Conservation (phyloP, 2,888 invertebrate genomes). For the Zhengitettix transpicula region DNA sequence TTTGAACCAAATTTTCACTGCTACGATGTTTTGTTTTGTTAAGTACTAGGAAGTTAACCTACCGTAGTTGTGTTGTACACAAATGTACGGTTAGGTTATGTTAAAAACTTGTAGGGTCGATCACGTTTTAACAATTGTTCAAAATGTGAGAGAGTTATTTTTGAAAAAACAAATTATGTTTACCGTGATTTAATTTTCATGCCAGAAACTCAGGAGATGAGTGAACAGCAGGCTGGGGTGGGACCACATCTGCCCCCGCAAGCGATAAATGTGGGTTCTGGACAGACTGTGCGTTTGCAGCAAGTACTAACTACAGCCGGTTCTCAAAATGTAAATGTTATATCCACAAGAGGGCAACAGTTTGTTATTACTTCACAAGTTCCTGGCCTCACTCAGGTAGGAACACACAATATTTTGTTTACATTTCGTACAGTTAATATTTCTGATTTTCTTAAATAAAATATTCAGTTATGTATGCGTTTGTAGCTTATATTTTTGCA, state of each 20-base stretch:
- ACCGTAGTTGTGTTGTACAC: too few relatives aligned
- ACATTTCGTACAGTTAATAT: background rate
- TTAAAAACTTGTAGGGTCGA: too few relatives aligned
- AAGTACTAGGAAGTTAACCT: too few relatives aligned
- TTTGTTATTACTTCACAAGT: slow-evolving; percentile 28
- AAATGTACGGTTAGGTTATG: too few relatives aligned
- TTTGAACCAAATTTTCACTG: too few relatives aligned
- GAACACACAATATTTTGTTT: background rate
- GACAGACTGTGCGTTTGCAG: slow-evolving; percentile 21
- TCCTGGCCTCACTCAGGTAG: slow-evolving; percentile 34
- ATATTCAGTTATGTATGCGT: too few relatives aligned
- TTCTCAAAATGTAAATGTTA: slow-evolving; percentile 25
- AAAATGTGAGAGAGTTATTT: too few relatives aligned
- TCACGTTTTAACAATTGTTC: too few relatives aligned
- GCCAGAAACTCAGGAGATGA: slow-evolving; percentile 10
- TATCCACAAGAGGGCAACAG: slow-evolving; percentile 25
- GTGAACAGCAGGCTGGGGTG: slow-evolving; percentile 12
- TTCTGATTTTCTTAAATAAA: too few relatives aligned
- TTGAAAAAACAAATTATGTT: too few relatives aligned
- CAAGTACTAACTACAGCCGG: slow-evolving; percentile 23
- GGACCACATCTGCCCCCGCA: slow-evolving; percentile 8
- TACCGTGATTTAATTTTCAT: background rate
- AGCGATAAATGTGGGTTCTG: slow-evolving; percentile 19
- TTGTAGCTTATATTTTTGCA: too few relatives aligned
- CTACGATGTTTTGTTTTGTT: too few relatives aligned